Conservation (phyloP, 2,888 invertebrate species). For the Arrhopalites spinosus region DNA sequence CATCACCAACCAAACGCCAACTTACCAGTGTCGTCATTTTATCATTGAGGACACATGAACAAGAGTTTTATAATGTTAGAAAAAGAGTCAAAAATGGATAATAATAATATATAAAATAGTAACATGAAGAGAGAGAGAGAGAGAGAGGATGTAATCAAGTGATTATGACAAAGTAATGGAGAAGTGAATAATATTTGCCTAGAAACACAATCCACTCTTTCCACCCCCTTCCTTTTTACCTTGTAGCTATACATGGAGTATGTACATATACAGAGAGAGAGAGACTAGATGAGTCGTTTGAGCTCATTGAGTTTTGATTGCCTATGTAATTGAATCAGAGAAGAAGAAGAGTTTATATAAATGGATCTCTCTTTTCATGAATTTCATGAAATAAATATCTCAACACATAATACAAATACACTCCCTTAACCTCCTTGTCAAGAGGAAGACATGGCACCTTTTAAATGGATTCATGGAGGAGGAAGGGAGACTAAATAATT, state of each 20-base stretch:
- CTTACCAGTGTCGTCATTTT: background rate
- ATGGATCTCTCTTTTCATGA: background rate
- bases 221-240: background rate
- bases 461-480: too few species aligned
- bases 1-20: too few species aligned
- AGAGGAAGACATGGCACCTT: too few species aligned
- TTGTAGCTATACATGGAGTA: too few species aligned
- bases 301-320: slow-evolving; percentile 8
- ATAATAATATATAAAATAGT: background rate
- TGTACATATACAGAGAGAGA: too few species aligned
- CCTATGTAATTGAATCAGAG: slow-evolving; percentile 5
- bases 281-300: background rate
- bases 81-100: background rate
- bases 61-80: background rate
- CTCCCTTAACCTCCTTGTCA: too few species aligned
- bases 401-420: too few species aligned
- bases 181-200: slow-evolving; percentile 21
- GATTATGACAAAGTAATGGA: slow-evolving; percentile 22
- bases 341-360: background rate
- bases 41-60: background rate
- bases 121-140: background rate
- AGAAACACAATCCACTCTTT: background rate
- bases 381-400: too few species aligned
- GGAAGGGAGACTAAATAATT: too few species aligned
- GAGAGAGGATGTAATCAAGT: slow-evolving; percentile 15